A percentile compares a stretch with the other conserved stretches of the same genome.
Conservation (phyloP, 2,113 vertebrate species). For the Sphaerodactylus townsendi region DNA sequence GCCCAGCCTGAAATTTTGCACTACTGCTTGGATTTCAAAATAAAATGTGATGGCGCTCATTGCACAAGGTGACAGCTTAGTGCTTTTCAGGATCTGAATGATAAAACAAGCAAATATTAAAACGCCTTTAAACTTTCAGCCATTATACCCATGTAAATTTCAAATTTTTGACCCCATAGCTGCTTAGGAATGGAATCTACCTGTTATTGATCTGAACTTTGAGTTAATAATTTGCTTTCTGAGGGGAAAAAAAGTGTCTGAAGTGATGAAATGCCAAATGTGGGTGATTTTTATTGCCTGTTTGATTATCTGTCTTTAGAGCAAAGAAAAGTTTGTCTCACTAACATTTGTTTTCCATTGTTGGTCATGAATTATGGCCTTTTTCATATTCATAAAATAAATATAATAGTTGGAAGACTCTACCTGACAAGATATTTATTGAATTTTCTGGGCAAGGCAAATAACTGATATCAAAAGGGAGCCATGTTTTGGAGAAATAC, state of each 20-base stretch:
- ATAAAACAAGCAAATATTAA: neutral
- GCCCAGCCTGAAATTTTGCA: neutral
- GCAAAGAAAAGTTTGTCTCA: slow-evolving; percentile 50
- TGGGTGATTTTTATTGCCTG: slow-evolving; percentile 39
- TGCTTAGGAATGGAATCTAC: slow-evolving; percentile 14
- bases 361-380: slow-evolving; percentile 51
- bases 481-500: slow-evolving; percentile 59
- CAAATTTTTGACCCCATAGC: neutral
- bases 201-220: slow-evolving; percentile 11
- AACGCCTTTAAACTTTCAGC: neutral
- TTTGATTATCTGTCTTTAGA: slow-evolving; percentile 51
- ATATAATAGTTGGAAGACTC: slow-evolving; percentile 54
- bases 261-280: slow-evolving; percentile 40
- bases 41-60: neutral
- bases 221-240: slow-evolving; percentile 19
- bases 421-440: slow-evolving; percentile 57
- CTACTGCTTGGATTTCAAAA: neutral
- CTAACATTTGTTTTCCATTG: slow-evolving; percentile 48
- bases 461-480: slow-evolving; percentile 47
- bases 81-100: neutral
- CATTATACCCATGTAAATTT: neutral
- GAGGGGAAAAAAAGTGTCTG: slow-evolving; percentile 17
- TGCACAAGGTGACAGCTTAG: neutral
- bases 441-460: slow-evolving; percentile 55
- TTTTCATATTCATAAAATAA: slow-evolving; percentile 55